A percentile compares a stretch with the other conserved stretches of the same genome.
These are phyloP conservation scores for Mormyrops attenuatus DNA, from an alignment of 2,797 vertebrate species.

Conservation along the genomic window DNA sequence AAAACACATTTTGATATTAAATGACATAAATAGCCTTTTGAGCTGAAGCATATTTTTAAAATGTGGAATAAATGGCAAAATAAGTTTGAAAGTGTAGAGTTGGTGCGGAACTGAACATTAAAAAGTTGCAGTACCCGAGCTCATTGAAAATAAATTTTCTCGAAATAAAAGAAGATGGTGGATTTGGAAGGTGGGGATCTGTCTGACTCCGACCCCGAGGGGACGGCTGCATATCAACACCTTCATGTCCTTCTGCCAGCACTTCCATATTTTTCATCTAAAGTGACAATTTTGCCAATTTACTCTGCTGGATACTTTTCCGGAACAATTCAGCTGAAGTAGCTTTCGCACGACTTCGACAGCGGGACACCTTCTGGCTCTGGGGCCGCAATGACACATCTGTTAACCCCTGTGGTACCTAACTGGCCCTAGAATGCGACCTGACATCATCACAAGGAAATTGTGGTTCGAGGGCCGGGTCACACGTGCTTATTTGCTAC, in stretches of 20 bases:
- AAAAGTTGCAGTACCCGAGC: neutral
- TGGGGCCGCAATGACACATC: neutral
- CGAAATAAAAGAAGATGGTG: neutral
- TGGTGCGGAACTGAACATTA: neutral
- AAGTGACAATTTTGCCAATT: slow-evolving; percentile 1
- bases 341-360: neutral
- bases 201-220: neutral
- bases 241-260: neutral
- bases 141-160: neutral
- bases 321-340: neutral
- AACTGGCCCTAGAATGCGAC: neutral
- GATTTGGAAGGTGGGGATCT: neutral
- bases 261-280: slow-evolving; percentile 8
- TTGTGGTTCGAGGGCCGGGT: neutral
- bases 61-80: neutral
- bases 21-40: neutral
- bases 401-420: neutral
- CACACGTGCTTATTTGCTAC: neutral
- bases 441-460: neutral
- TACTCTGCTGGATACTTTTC: neutral
- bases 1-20: neutral
- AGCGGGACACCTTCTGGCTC: neutral
- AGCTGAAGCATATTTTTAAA: neutral
- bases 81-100: neutral
- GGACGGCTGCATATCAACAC: neutral